phyloP scores from a whole-genome alignment of 2,888 invertebrate species.

The Teinopalpus imperialis region DNA sequence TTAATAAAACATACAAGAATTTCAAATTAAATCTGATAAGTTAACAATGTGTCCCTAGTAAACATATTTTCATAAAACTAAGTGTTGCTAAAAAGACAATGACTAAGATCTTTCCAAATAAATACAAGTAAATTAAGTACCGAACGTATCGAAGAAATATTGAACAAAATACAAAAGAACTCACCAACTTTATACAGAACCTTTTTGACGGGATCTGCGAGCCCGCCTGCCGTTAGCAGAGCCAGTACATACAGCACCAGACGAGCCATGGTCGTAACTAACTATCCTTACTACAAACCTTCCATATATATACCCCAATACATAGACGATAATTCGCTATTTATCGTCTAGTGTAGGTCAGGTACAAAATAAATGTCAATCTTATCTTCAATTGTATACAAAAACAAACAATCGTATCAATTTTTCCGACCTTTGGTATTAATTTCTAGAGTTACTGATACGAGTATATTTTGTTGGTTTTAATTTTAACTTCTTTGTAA shows the following conservation, averaged over 20 bases:
- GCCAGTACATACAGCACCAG: slow-evolving; percentile 54
- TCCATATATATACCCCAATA: slow-evolving; percentile 36
- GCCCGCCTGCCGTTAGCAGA: slow-evolving; percentile 56
- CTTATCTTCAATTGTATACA: slow-evolving; percentile 6
- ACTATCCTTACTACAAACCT: slow-evolving; percentile 17
- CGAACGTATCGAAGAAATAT: too few relatives aligned
- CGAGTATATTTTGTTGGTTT: too few relatives aligned
- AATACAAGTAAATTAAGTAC: too few relatives aligned
- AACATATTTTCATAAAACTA: too few relatives aligned
- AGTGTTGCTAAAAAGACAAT: too few relatives aligned
- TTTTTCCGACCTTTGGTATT: too few relatives aligned
- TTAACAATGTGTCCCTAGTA: too few relatives aligned
- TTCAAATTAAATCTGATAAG: too few relatives aligned
- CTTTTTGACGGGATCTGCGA: slow-evolving; percentile 46
- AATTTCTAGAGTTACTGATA: too few relatives aligned
- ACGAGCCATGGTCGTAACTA: slow-evolving; percentile 60
- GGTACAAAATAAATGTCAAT: slow-evolving; percentile 11
- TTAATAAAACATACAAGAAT: too few relatives aligned
- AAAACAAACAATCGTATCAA: neutral
- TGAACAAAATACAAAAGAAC: slow-evolving; percentile 31
- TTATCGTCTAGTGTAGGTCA: slow-evolving; percentile 23
- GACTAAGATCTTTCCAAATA: too few relatives aligned
- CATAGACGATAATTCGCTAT: slow-evolving; percentile 26
- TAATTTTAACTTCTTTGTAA: too few relatives aligned
- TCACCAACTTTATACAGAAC: slow-evolving; percentile 58